phyloP scores from a whole-genome alignment of 2,888 invertebrate species.

The Cheilosia grossa region DNA sequence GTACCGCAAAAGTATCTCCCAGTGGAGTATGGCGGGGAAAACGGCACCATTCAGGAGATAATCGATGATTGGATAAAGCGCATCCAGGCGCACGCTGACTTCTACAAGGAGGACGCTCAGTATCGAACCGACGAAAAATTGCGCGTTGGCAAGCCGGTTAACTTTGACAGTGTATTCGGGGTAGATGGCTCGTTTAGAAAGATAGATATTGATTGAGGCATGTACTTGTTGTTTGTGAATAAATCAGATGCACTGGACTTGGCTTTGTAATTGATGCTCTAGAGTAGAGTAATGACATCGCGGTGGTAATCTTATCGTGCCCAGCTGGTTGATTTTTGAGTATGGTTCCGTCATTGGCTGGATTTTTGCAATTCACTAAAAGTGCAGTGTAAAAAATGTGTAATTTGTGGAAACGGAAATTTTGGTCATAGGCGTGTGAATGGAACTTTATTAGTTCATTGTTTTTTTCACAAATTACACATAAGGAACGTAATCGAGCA shows the following conservation, averaged over 20 bases:
- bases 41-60: conserved; percentile 82
- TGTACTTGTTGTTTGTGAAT: not conserved
- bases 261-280: not conserved
- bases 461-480: too few relatives aligned
- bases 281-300: not conserved
- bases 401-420: too few relatives aligned
- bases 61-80: conserved; percentile 74
- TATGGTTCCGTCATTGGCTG: too few relatives aligned
- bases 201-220: conserved; percentile 77
- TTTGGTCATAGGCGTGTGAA: too few relatives aligned
- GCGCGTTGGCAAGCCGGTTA: conserved; percentile 75
- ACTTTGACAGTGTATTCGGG: conserved; percentile 78
- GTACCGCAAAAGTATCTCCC: conserved; percentile 86
- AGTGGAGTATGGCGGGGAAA: conserved; percentile 87
- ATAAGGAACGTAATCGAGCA: too few relatives aligned
- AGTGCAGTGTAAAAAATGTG: too few relatives aligned
- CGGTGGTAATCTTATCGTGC: too few relatives aligned
- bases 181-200: conserved; percentile 79
- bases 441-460: too few relatives aligned
- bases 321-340: too few relatives aligned
- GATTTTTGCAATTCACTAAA: too few relatives aligned
- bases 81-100: conserved; percentile 75
- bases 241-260: not conserved
- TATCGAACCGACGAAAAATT: conserved; percentile 78
- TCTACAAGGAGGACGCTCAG: conserved; percentile 77